phyloP scores from a whole-genome alignment of 2,888 invertebrate species.

The Caradrina clavipalpis region DNA sequence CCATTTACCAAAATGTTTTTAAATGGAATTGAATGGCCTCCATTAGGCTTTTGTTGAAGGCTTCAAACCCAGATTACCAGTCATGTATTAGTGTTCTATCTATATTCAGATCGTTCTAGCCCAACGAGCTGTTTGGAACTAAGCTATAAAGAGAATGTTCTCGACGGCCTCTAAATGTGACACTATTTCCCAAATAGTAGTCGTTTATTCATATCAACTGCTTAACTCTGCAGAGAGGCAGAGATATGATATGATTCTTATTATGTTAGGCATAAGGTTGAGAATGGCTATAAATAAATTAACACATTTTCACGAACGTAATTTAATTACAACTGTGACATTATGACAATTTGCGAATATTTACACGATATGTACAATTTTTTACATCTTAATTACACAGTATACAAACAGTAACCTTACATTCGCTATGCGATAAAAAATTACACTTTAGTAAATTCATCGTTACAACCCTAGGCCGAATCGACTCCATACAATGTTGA shows the following conservation, averaged over 20 bases:
- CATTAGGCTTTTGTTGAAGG: conserved; percentile 11
- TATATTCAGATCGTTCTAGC: conserved; percentile 45
- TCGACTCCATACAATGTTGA: conserved; percentile 67
- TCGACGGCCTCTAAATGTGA: conserved; percentile 39
- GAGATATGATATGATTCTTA: conserved; percentile 1
- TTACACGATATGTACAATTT: conserved; percentile 90
- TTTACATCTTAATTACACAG: conserved; percentile 80
- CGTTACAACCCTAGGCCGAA: conserved; percentile 85
- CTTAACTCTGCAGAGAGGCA: background rate
- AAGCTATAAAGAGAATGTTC: conserved; percentile 40
- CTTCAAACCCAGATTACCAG: conserved; percentile 26
- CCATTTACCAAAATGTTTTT: background rate
- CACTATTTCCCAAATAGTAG: conserved; percentile 36
- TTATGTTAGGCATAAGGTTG: background rate
- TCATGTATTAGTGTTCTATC: conserved; percentile 30
- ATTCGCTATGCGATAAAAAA: conserved; percentile 85
- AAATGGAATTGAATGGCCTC: background rate
- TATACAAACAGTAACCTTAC: conserved; percentile 83
- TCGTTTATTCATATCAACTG: conserved; percentile 48
- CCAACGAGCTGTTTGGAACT: conserved; percentile 37
- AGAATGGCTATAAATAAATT: conserved; percentile 39
- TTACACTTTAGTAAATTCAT: conserved; percentile 89
- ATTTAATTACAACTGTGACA: conserved; percentile 86
- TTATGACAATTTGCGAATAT: conserved; percentile 85
- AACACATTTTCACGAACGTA: conserved; percentile 75